Base-by-base conservation (phyloP, 2,888 invertebrate species). In the Ceramica pisi region DNA sequence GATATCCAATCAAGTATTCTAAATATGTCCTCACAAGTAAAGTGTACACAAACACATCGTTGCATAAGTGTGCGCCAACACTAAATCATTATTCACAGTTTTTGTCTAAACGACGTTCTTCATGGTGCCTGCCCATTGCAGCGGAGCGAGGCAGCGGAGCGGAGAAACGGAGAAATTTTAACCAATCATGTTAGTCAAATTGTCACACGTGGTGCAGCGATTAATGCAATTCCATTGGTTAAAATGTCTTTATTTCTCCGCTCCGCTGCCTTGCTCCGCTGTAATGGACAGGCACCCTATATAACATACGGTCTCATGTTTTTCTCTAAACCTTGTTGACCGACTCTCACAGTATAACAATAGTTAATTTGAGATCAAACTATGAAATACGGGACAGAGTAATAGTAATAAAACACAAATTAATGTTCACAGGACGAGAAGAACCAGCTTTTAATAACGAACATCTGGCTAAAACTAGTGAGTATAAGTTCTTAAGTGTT, bases 381-480 rank as follows among this genome's bases (percentile, higher is more conserved):
- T 77, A 62, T 63, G 57, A 63, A 67, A 74, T 77, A 82, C 81
- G 71, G 70, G 73, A 76, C 68, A 67, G 56, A 67, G 59, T 64
- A 67, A 51, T 35, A 57, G 73, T 69, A 72, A 74, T 81, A 78
- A 81, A 78, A 83, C 62, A 80, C 71, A 76, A 79, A 79, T 84
- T 79, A 74, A 85, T 81, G 87, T 91, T 97, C 97, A 86, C 97
- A 99, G 99, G 99, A 99, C 96, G 99, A 99, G 97, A 99, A 99
- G 96, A 99, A 99, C 97, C 99, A 99, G 97, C 97, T 99, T 96
- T 97, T 99, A 94, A 98, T 99, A 94, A 98, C 99, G 92, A 99
- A 99, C 96, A 98, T 99, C 96, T 99, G 99, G 99, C 97, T 99
- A 90, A 99, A 98, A 97, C 97, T 99, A 97, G 99, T 99, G 96